A percentile compares a stretch with the other conserved stretches of the same genome.
Evolutionary conservation across 2,888 invertebrate genomes (phyloP).

Genomic region (Hymenopus coronatus): DNA sequence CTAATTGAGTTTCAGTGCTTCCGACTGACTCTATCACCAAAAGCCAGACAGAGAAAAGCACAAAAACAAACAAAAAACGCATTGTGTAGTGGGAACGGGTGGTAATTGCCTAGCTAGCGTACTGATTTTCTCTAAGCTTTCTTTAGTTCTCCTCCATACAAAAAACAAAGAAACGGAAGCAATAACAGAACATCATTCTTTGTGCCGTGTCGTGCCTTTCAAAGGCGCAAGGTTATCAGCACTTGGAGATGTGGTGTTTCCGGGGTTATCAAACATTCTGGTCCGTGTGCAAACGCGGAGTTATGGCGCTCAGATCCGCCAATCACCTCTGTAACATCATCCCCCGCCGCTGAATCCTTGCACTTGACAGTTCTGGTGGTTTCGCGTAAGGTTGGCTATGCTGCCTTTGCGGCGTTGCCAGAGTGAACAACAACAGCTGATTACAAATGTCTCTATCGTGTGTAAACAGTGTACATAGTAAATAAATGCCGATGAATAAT

Average conservation of each 20-base stretch:
- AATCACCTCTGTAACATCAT: no score
- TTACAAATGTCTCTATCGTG: no score
- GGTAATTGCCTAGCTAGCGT: neutral
- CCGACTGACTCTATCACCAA: neutral
- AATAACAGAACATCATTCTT: neutral
- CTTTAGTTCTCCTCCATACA: neutral
- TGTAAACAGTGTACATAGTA: no score
- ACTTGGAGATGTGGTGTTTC: neutral
- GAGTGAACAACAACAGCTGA: no score
- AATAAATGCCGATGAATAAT: no score
- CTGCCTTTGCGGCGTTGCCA: no score
- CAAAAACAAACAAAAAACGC: neutral
- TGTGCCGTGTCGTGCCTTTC: neutral
- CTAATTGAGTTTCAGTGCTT: neutral
- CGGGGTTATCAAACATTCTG: no score
- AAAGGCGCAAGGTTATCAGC: neutral
- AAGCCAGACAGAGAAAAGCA: neutral
- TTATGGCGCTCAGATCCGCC: no score
- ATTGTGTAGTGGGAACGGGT: neutral
- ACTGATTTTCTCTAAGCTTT: neutral
- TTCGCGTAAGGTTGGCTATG: no score
- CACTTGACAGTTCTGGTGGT: no score
- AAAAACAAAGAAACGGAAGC: neutral
- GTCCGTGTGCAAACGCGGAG: no score
- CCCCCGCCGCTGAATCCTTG: no score